Percentiles rank a stretch among this genome's conserved stretches.
phyloP scores from a whole-genome alignment of 2,888 invertebrate species.

The Pandemis cinnamomeana region DNA sequence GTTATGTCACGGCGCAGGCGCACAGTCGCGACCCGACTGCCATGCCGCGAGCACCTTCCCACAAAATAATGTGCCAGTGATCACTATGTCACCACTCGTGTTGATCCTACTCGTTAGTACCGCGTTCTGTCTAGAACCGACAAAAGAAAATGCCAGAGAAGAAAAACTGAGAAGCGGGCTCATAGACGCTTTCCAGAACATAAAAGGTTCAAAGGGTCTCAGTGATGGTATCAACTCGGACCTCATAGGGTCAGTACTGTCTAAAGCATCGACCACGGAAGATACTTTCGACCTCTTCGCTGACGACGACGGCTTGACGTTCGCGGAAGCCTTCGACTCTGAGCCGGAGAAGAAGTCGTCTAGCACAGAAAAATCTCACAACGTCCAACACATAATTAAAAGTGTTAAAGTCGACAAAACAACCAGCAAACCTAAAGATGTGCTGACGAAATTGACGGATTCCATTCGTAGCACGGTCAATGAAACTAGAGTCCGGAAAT shows the following conservation, averaged over 20 bases:
- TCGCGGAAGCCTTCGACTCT: slow-evolving; percentile 66
- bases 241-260: slow-evolving; percentile 67
- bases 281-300: slow-evolving; percentile 71
- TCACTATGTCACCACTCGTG: slow-evolving; percentile 61
- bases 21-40: slow-evolving; percentile 71
- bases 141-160: slow-evolving; percentile 69
- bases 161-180: slow-evolving; percentile 75
- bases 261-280: slow-evolving; percentile 56
- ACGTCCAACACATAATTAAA: slow-evolving; percentile 78
- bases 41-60: slow-evolving; percentile 70
- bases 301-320: slow-evolving; percentile 75
- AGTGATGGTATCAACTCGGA: slow-evolving; percentile 68
- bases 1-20: slow-evolving; percentile 74
- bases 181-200: slow-evolving; percentile 79
- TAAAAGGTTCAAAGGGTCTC: slow-evolving; percentile 75
- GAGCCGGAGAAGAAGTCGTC: slow-evolving; percentile 59
- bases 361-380: slow-evolving; percentile 75
- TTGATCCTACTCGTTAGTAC: slow-evolving; percentile 60
- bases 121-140: slow-evolving; percentile 56
- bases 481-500: slow-evolving; percentile 64
- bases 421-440: slow-evolving; percentile 64
- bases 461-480: slow-evolving; percentile 70
- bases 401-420: slow-evolving; percentile 65
- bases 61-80: slow-evolving; percentile 64
- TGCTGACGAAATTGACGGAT: slow-evolving; percentile 66